These are phyloP conservation scores for Drosophila kuntzei DNA, from an alignment of 2,888 invertebrate species.

Conservation along the genomic window DNA sequence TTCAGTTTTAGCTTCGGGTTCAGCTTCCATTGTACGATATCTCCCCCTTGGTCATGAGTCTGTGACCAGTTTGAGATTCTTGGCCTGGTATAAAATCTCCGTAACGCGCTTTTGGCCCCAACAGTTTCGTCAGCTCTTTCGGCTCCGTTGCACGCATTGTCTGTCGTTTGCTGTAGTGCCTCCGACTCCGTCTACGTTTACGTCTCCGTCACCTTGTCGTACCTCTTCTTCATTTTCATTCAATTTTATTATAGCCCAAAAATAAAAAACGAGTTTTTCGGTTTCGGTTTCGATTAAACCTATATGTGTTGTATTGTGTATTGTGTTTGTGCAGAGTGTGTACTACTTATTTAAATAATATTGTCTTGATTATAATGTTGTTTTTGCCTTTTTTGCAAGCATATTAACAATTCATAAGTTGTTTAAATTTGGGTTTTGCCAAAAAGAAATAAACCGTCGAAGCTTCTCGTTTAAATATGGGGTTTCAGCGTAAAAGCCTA, in stretches of 20 bases:
- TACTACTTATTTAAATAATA: constrained; percentile 63
- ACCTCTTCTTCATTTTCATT: constrained; percentile 12
- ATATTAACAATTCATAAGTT: constrained; percentile 65
- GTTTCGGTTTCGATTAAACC: constrained; percentile 30
- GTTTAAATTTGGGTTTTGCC: constrained; percentile 16
- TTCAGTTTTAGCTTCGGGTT: constrained; percentile 35
- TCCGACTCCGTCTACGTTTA: not conserved
- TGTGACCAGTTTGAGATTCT: constrained; percentile 72
- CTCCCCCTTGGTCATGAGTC: constrained; percentile 15
- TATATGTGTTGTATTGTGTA: constrained; percentile 20
- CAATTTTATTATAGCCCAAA: constrained; percentile 20
- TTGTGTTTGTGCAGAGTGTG: constrained; percentile 55
- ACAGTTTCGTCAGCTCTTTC: constrained; percentile 76
- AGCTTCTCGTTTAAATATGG: constrained; percentile 26
- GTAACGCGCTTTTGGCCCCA: constrained; percentile 64
- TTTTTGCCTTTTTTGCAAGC: constrained; percentile 21
- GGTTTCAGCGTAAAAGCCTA: not conserved
- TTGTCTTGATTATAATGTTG: constrained; percentile 43
- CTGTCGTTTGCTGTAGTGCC: not conserved
- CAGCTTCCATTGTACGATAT: constrained; percentile 22
- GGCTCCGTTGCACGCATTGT: constrained; percentile 62
- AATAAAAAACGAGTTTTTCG: constrained; percentile 67
- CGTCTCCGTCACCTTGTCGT: constrained; percentile 8
- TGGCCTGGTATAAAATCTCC: constrained; percentile 73
- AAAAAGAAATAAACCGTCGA: constrained; percentile 10